Percentiles rank a stretch among this genome's conserved stretches.
phyloP scores from a whole-genome alignment of 2,113 vertebrate genomes.

The Origma solitaria region DNA sequence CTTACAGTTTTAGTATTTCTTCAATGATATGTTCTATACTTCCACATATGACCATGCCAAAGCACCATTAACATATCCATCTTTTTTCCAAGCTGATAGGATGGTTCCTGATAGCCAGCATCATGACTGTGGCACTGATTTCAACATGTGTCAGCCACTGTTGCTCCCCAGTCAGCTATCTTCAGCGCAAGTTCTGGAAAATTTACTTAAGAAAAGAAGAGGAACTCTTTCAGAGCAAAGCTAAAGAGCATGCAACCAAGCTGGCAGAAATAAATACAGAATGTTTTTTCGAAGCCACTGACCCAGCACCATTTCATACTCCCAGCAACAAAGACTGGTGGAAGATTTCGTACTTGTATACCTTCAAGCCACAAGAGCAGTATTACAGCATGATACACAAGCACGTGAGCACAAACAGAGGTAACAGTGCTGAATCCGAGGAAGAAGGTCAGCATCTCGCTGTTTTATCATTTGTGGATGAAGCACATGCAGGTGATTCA shows the following conservation, averaged over 20 bases:
- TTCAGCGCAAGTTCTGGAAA: conserved; percentile 78
- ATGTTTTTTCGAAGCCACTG: conserved; percentile 72
- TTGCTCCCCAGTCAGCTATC: conserved; percentile 70
- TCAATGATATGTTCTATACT: neutral
- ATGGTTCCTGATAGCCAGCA: conserved; percentile 71
- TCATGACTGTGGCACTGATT: conserved; percentile 47
- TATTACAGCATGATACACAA: conserved; percentile 78
- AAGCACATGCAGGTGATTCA: rapidly evolving
- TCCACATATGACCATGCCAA: neutral
- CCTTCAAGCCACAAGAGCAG: conserved; percentile 17
- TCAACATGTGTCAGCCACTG: conserved; percentile 57
- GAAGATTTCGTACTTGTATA: conserved; percentile 68
- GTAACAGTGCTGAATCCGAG: rapidly evolving
- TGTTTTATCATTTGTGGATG: conserved; percentile 58
- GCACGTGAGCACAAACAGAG: neutral
- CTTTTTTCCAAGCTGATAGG: conserved; percentile 73
- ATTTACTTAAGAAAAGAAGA: conserved; percentile 70
- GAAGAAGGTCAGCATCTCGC: neutral
- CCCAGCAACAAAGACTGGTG: conserved; percentile 70
- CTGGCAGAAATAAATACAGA: conserved; percentile 75
- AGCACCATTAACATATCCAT: neutral
- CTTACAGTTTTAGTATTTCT: neutral
- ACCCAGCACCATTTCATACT: neutral
- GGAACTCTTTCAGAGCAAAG: conserved; percentile 48
- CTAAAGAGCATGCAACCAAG: conserved; percentile 60